Evolutionary conservation across 1,140 invertebrate genomes (phyloP), one percentile per base, ranked within the genome.

Genomic region (Dendroctonus ponderosae): DNA sequence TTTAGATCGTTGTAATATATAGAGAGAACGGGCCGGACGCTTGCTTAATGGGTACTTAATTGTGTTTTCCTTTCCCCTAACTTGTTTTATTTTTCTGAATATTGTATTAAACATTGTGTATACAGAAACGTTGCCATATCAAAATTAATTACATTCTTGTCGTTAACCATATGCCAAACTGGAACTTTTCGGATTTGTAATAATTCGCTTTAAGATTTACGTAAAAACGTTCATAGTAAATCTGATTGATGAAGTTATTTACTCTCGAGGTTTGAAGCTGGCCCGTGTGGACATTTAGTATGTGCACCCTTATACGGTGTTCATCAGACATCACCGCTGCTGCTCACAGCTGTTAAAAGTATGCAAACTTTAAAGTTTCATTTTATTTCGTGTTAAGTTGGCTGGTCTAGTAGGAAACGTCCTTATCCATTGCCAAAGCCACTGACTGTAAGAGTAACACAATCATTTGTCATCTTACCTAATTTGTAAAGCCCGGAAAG

Each of bases 401-500:
- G 6, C 7, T 7, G 42, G 60, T 62, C 60, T 48, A 38, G 38
- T n/a, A 11, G 46, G 38, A 43, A 42, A 52, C 60, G 40, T 62
- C 60, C 65, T 61, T 62, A 67, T 42, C 9, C 41, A 37, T 41
- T 43, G 38, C 15, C 44, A 26, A 46, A n/a, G 12, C 44, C 38
- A 46, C 57, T 42, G 44, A 42, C 44, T 46, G 41, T 39, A 61
- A 39, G 38, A 58, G 46, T 58, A 66, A 66, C 54, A 61, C 37
- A 53, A 62, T 59, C 65, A 61, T 66, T 59, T 59, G 57, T 66
- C 54, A 66, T 58, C 57, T 66, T 60, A 58, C 57, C 49, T 56
- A 58, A 58, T 66, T 66, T 59, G 57, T 66, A 60, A 66, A 43
- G 15, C 64, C 53, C 42, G 39, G 43, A 40, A 26, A 39, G 51